Percentiles rank a stretch among this genome's conserved stretches.
phyloP scores from a whole-genome alignment of 2,888 invertebrate species.

The Brachyopa scutellaris region DNA sequence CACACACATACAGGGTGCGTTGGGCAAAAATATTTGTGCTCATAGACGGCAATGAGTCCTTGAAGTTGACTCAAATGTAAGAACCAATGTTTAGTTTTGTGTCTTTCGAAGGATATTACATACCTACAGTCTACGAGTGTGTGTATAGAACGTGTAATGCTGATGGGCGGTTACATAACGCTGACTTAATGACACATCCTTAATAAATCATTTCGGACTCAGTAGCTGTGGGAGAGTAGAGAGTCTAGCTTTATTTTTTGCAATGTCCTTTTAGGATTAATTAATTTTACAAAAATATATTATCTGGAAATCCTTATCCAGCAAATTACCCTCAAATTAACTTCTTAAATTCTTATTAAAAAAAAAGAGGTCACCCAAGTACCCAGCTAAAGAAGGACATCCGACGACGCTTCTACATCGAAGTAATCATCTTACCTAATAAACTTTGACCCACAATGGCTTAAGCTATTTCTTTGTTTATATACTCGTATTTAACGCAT shows the following conservation, averaged over 20 bases:
- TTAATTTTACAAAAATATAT: too few relatives aligned
- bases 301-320: not conserved
- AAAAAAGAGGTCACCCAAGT: not conserved
- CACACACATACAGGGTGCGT: slow-evolving; percentile 46
- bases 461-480: not conserved
- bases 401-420: slow-evolving; percentile 26
- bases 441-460: slow-evolving; percentile 44
- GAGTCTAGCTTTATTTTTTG: too few relatives aligned
- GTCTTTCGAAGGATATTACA: slow-evolving; percentile 9
- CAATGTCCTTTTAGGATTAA: too few relatives aligned
- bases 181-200: slow-evolving; percentile 41
- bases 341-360: not conserved
- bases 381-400: not conserved
- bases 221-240: slow-evolving; percentile 11
- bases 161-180: slow-evolving; percentile 13
- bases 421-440: slow-evolving; percentile 49
- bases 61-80: not conserved
- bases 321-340: slow-evolving; percentile 5
- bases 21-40: slow-evolving; percentile 30
- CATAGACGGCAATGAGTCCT: slow-evolving; percentile 16
- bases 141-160: too few relatives aligned
- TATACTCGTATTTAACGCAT: not conserved
- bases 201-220: slow-evolving; percentile 35
- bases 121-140: too few relatives aligned
- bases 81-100: slow-evolving; percentile 11